Conservation (phyloP, 2,797 vertebrate genomes). For the Bradypodion pumilum region DNA sequence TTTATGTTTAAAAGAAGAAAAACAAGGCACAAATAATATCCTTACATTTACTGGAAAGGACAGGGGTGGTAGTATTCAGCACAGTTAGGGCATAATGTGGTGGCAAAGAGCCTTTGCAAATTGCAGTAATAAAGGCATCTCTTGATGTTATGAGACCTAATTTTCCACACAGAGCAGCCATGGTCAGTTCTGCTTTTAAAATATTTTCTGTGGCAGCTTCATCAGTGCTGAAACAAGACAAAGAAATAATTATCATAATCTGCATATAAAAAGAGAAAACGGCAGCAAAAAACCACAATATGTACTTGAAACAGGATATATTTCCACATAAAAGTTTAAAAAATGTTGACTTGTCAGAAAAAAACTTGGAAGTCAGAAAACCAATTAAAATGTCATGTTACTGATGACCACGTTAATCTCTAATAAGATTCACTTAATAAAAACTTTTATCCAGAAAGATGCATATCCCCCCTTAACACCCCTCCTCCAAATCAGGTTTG, state of each 20-base stretch:
- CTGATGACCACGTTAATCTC: too few relatives aligned
- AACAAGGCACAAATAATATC: conserved; percentile 2
- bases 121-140: conserved; percentile 97
- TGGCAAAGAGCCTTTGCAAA: conserved; percentile 97
- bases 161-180: conserved; percentile 94
- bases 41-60: conserved; percentile 91
- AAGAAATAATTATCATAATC: conserved; percentile 35
- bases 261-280: conserved; percentile 17
- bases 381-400: neutral
- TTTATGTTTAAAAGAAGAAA: neutral
- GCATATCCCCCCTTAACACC: too few relatives aligned
- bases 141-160: conserved; percentile 95
- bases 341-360: neutral
- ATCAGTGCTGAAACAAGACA: conserved; percentile 85
- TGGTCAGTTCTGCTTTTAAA: conserved; percentile 94
- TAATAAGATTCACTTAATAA: neutral
- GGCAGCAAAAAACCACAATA: conserved; percentile 14
- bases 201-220: conserved; percentile 98
- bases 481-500: neutral
- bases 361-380: neutral
- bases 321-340: conserved; percentile 16
- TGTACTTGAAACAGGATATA: conserved; percentile 16
- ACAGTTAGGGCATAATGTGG: conserved; percentile 96
- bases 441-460: neutral
- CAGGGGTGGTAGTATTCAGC: conserved; percentile 84